Percentiles rank a stretch among this genome's conserved stretches.
These are phyloP conservation scores for Cercocebus atys DNA, from an alignment of 2,113 vertebrate species.

Conservation along the genomic window DNA sequence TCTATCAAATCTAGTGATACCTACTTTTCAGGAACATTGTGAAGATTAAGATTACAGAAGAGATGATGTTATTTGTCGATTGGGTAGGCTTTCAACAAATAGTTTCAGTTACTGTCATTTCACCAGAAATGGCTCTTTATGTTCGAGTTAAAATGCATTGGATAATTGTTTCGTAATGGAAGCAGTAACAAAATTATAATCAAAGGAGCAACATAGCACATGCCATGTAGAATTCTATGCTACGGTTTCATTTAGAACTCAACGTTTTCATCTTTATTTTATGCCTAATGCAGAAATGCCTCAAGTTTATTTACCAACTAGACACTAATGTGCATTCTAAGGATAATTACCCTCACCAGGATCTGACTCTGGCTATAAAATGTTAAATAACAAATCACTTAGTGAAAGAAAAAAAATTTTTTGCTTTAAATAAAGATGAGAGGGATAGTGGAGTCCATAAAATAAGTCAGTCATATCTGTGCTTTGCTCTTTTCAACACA, in stretches of 20 bases:
- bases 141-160: not conserved
- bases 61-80: not conserved
- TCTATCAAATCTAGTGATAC: not conserved
- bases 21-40: not conserved
- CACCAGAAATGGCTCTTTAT: not conserved
- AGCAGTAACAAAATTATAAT: not conserved
- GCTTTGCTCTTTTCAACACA: slow-evolving; percentile 28
- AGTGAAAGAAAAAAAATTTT: not conserved
- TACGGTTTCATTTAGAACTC: not conserved
- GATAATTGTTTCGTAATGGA: not conserved
- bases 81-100: not conserved
- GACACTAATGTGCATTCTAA: slow-evolving; percentile 21
- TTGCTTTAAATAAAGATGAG: slow-evolving; percentile 61
- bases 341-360: slow-evolving; percentile 50
- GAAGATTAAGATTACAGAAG: not conserved
- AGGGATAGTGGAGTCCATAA: slow-evolving; percentile 37
- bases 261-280: slow-evolving; percentile 42
- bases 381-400: slow-evolving; percentile 67
- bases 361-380: not conserved
- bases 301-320: slow-evolving; percentile 58
- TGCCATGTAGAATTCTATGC: rapidly evolving
- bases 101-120: not conserved
- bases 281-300: slow-evolving; percentile 40
- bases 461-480: slow-evolving; percentile 51
- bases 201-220: not conserved